A percentile compares a stretch with the other conserved stretches of the same genome.
Conservation (phyloP, 2,797 vertebrate species). For the Sylvia borin region DNA sequence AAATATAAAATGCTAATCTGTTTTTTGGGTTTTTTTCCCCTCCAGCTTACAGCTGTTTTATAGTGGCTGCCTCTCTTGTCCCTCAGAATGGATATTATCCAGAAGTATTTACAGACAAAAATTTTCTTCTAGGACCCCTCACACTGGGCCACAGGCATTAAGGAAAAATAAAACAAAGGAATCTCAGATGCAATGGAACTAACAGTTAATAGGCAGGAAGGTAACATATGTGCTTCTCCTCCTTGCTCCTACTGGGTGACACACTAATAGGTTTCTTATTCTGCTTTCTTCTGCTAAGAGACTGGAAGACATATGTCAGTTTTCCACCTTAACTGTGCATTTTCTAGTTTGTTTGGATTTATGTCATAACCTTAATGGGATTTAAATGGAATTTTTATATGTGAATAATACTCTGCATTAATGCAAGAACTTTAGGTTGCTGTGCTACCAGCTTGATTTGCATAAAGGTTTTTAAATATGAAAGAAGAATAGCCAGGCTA, state of each 20-base stretch:
- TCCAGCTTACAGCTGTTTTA: background rate
- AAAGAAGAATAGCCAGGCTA: constrained; percentile 72
- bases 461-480: constrained; percentile 81
- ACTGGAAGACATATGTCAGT: constrained; percentile 78
- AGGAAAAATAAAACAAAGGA: constrained; percentile 31
- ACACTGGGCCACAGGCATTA: background rate
- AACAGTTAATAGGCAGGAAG: constrained; percentile 37
- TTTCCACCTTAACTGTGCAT: constrained; percentile 77
- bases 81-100: constrained; percentile 6
- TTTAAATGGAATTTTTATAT: constrained; percentile 83
- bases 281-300: constrained; percentile 48
- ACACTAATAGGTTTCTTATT: constrained; percentile 60
- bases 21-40: constrained; percentile 1
- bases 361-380: constrained; percentile 82
- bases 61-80: background rate
- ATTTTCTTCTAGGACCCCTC: constrained; percentile 44
- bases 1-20: constrained; percentile 42
- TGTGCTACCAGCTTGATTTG: constrained; percentile 73
- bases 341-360: constrained; percentile 84
- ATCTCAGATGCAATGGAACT: background rate
- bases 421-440: constrained; percentile 73
- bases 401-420: constrained; percentile 80
- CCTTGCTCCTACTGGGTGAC: constrained; percentile 44
- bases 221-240: constrained; percentile 48
- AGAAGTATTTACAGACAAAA: constrained; percentile 56